Evolutionary conservation across 30 jellyfish, hydroid and myxozoan genomes (phyloP), one percentile per base, ranked within the genome.

Genomic region (Aurelia aurita): DNA sequence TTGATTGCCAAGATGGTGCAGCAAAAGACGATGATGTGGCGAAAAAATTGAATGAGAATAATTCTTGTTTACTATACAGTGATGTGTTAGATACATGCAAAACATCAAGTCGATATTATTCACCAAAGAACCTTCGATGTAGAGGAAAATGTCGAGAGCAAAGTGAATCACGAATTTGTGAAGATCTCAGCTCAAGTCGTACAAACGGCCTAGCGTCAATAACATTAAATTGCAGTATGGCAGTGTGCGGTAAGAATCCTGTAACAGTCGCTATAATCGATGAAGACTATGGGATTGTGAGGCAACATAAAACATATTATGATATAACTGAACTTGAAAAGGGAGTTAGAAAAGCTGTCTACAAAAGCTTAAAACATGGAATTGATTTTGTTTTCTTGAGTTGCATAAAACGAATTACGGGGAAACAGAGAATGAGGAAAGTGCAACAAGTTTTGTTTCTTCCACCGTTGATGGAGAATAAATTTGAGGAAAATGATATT

Each of bases 381-480:
- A 46, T 69, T 53, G 74, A 72, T 28, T 89, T 79, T 58, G 47
- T 89, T 12, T 79, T 89, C 49, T 58, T 89, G 21, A 53, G 86
- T 53, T 89, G 97, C 57, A 58, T 21, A 5, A 59, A 59, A 23
- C 51, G 51, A 39, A 39, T 39, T 39, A n/a, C 68, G 16, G 45
- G 53, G 20, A 28, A 47, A 18, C 20, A 46, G 7, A 34, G 34
- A 21, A 63, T 34, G 34, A 49, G 26, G 13, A 70, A 49, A 51
- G 79, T 61, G 16, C 77, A 55, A 34, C 91, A 88, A 46, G 20
- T 79, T 5, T 22, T 89, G 46, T 20, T 47, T 14, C 58, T 89
- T 32, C 93, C 91, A 8, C 91, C 91, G 3, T 23, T 45, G 74
- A 44, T 75, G 14, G 51, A 75, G 31, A 70, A n/a, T 3, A 22